Evolutionary conservation across 2,113 vertebrate genomes (phyloP).

Genomic region (Fulmarus glacialis): DNA sequence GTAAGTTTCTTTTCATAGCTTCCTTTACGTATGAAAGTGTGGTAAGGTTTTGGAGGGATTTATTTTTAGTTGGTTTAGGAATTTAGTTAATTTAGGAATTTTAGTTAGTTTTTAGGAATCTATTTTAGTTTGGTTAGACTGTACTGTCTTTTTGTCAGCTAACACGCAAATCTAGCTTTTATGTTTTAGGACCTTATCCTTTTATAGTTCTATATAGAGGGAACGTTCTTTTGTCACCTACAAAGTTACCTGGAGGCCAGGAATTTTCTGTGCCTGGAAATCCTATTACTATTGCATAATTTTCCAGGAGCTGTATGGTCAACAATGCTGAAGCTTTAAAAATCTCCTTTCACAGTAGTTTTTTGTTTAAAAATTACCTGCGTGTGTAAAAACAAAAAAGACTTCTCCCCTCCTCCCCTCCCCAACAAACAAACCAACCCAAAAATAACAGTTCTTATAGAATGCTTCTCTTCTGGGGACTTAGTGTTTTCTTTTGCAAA

Average conservation of each 20-base stretch:
- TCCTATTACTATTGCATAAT: not conserved
- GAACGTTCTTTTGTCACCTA: not conserved
- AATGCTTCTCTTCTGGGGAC: not conserved
- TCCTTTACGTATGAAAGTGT: not conserved
- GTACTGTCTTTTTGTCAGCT: not conserved
- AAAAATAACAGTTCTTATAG: not conserved
- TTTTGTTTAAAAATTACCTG: not conserved
- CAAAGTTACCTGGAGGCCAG: not conserved
- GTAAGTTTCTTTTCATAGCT: conserved; percentile 72
- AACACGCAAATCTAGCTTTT: not conserved
- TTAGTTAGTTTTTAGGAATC: not conserved
- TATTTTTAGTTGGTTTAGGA: not conserved
- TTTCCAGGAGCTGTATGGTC: not conserved
- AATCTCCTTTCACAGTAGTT: not conserved
- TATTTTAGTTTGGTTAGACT: not conserved
- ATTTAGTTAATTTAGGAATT: not conserved
- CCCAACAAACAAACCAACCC: rapidly evolving
- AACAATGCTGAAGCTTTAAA: not conserved
- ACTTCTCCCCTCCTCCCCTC: rapidly evolving
- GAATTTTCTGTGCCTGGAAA: not conserved
- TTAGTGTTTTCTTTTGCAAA: not conserved
- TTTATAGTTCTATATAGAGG: not conserved
- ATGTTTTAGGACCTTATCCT: not conserved
- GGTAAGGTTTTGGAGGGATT: not conserved
- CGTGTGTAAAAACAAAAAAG: not conserved